Conservation (phyloP, 2,797 vertebrate species). For the Hippocampus kuda region DNA sequence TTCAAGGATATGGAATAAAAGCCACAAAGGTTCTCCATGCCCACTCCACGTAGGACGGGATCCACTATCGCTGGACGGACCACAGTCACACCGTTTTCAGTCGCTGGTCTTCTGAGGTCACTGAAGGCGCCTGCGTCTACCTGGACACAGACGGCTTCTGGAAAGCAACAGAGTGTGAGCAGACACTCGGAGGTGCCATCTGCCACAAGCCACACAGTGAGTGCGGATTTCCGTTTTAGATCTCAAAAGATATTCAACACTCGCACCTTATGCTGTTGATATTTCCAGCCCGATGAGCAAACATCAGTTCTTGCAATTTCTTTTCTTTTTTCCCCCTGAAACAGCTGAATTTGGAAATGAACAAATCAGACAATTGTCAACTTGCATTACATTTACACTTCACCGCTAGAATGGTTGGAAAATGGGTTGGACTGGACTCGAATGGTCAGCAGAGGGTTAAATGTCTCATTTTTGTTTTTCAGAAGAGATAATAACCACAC, state of each 20-base stretch:
- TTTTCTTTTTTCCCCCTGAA: not conserved
- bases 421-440: not conserved
- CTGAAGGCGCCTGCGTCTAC: constrained; percentile 75
- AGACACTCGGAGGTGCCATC: constrained; percentile 74
- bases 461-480: constrained; percentile 20
- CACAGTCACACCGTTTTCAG: constrained; percentile 78
- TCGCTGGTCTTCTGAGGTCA: constrained; percentile 74
- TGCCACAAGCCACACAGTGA: constrained; percentile 78
- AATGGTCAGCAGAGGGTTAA: too few species aligned
- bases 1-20: not conserved
- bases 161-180: constrained; percentile 78
- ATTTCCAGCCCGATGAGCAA: too few species aligned
- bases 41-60: constrained; percentile 65
- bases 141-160: constrained; percentile 86
- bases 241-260: not conserved
- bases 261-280: too few species aligned
- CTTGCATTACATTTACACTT: not conserved
- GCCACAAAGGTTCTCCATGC: not conserved
- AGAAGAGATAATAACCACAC: constrained; percentile 64
- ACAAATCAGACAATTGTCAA: too few species aligned
- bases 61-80: constrained; percentile 85
- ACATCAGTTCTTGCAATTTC: too few species aligned
- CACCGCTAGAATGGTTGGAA: not conserved
- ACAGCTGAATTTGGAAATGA: not conserved
- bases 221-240: constrained; percentile 18